phyloP scores from a whole-genome alignment of 2,113 vertebrate genomes.

The Takifugu flavidus region DNA sequence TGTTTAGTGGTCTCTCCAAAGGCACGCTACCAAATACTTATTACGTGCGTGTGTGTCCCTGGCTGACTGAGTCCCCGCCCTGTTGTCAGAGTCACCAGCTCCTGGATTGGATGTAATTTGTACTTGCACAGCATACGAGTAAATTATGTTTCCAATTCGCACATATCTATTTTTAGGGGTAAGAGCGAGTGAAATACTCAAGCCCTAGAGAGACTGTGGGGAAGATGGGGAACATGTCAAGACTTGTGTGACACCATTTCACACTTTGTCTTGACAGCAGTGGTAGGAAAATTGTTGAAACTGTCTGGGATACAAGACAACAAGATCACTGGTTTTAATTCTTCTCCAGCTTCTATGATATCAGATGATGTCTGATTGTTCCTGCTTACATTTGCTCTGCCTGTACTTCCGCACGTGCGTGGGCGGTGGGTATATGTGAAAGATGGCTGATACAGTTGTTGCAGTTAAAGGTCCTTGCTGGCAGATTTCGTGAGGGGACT shows the following conservation, averaged over 20 bases:
- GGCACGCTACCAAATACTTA: no score
- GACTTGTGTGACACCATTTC: slow-evolving; percentile 20
- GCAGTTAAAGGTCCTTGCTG: background rate
- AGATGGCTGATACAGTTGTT: background rate
- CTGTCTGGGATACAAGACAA: slow-evolving; percentile 26
- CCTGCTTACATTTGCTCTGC: background rate
- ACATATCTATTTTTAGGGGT: no score
- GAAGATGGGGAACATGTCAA: slow-evolving; percentile 10
- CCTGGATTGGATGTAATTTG: no score
- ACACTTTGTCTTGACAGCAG: slow-evolving; percentile 18
- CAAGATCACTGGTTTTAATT: slow-evolving; percentile 12
- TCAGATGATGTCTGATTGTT: slow-evolving; percentile 6
- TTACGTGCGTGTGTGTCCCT: no score
- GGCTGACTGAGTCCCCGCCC: no score
- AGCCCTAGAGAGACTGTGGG: slow-evolving; percentile 6
- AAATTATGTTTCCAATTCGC: no score
- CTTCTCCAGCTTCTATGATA: background rate
- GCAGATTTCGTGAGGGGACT: slow-evolving; percentile 73
- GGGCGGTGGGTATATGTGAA: background rate
- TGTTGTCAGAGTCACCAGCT: no score
- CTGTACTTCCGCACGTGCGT: no score
- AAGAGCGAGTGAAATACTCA: no score
- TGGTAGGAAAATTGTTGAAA: slow-evolving; percentile 14
- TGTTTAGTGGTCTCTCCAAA: no score
- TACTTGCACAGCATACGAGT: no score